phyloP scores from a whole-genome alignment of 1,140 invertebrate genomes.

The Lasioglossum baleicum region DNA sequence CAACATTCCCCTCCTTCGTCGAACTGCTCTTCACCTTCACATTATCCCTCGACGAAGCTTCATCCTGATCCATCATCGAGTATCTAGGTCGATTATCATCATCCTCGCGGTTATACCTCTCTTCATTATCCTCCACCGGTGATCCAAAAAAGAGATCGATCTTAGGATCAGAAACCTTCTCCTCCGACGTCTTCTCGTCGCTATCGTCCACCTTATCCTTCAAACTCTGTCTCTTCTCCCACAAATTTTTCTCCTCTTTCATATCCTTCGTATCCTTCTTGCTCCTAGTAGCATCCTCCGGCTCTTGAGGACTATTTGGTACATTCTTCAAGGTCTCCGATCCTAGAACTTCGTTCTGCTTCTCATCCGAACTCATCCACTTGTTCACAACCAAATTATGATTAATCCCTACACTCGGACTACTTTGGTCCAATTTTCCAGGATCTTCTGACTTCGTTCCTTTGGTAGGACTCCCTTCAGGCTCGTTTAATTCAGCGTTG shows the following conservation, averaged over 20 bases:
- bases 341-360: background rate
- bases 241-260: background rate
- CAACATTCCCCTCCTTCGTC: background rate
- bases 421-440: background rate
- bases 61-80: background rate
- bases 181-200: background rate
- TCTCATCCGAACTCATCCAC: background rate
- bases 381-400: background rate
- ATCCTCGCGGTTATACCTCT: background rate
- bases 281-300: background rate
- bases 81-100: background rate
- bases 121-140: background rate
- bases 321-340: background rate
- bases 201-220: background rate
- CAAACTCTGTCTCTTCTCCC: background rate
- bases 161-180: background rate
- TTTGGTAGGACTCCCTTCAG: background rate
- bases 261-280: constrained; percentile 1
- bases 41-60: constrained; percentile 1
- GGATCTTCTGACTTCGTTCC: constrained; percentile 10
- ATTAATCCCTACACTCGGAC: background rate
- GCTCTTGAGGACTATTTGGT: background rate
- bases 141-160: constrained; percentile 12
- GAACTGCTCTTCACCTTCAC: background rate
- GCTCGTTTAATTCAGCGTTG: background rate